Evolutionary conservation across 2,113 vertebrate species (phyloP), one percentile per base, ranked within the genome.

Genomic region (Entosphenus tridentatus): DNA sequence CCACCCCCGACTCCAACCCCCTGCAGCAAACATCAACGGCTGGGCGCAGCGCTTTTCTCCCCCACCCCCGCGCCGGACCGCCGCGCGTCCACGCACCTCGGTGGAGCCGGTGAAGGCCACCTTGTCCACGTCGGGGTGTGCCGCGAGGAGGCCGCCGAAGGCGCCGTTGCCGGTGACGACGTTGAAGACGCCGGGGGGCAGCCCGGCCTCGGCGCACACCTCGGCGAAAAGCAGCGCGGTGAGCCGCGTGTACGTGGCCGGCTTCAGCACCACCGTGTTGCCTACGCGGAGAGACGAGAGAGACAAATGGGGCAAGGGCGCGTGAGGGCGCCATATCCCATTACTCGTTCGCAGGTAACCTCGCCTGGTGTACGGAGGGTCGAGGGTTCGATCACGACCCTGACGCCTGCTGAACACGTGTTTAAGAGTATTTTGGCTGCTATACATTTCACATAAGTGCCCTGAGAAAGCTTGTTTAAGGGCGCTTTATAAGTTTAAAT

Each of bases 211-310:
- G 12, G 75, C 72, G 2, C 77, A 77, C 70, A 78, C 73, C 74
- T 81, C 78, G 8, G 80, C 80, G 69, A 82, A 70, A 9, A 82
- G 75, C 11, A 82, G 78, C 8, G 78, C 74, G 0, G 78, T 73
- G 1, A 76, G 74, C 9, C 73, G 74, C 56, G 73, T 71, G 0
- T 71, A 71, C 11, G 76, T 72, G 17, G 74, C 74, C 1, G 75
- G 73, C 0, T 79, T 75, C 56, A 75, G 69, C 55, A 82, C 78
- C 55, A 79, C 74, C 0, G 79, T 79, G 69, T 80, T 80, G 67
- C 80, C 80, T 82, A 72, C 18, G 18, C 39, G 9, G 39, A 39
- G 39, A 39, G 39, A 39, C 39, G 39, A 39, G 39, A 39, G 39
- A 71, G 70, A 17, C 10, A 3, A 67, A 39, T 39, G 39, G 39